phyloP scores from a whole-genome alignment of 2,113 vertebrate species.

The Trinectes maculatus region DNA sequence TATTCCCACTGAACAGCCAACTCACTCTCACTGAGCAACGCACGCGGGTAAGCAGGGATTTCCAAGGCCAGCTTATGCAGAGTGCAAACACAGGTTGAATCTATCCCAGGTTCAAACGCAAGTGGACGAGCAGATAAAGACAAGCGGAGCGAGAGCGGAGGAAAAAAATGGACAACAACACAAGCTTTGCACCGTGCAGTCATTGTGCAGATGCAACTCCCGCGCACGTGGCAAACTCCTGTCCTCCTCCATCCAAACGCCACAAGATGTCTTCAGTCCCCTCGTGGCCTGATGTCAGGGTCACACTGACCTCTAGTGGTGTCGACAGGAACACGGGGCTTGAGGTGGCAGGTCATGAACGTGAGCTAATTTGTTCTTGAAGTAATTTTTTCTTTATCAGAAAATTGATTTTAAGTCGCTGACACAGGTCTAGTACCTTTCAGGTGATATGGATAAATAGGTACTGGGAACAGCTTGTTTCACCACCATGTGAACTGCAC shows the following conservation, averaged over 20 bases:
- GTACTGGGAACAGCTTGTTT: constrained; percentile 46
- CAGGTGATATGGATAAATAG: constrained; percentile 62
- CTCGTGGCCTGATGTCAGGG: constrained; percentile 9
- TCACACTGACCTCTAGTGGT: constrained; percentile 79
- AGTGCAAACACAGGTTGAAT: constrained; percentile 51
- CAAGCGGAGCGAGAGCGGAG: background rate
- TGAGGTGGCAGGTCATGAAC: background rate
- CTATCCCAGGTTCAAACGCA: constrained; percentile 15
- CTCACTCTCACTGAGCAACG: constrained; percentile 49
- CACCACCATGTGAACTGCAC: constrained; percentile 21
- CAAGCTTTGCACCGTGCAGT: constrained; percentile 42
- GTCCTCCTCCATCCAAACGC: constrained; percentile 47
- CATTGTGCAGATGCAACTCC: constrained; percentile 56
- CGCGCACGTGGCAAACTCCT: constrained; percentile 50
- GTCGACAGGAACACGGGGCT: constrained; percentile 6
- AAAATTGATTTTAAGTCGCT: constrained; percentile 67
- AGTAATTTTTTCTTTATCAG: constrained; percentile 53
- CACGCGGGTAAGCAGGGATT: constrained; percentile 35
- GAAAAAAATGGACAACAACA: background rate
- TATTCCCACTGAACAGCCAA: constrained; percentile 65
- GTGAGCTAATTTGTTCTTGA: constrained; percentile 49
- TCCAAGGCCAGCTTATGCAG: constrained; percentile 63
- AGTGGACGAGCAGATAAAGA: constrained; percentile 26
- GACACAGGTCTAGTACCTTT: constrained; percentile 27
- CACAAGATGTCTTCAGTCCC: constrained; percentile 48